Evolutionary conservation across 2,797 vertebrate species (phyloP), one percentile per base, ranked within the genome.

Genomic region (Siniperca scherzeri): DNA sequence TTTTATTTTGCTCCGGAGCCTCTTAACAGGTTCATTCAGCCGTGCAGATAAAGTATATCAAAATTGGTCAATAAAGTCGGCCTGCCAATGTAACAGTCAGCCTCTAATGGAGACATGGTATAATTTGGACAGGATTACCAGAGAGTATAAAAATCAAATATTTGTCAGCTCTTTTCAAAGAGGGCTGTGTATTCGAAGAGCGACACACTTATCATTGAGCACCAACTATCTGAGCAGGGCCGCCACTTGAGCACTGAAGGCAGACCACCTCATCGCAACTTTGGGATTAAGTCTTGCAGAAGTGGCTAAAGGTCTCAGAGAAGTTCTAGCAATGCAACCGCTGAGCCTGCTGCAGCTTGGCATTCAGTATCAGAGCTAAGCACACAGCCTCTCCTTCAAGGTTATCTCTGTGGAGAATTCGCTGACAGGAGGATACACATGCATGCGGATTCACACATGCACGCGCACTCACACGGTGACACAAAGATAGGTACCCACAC

Each of bases 401-500:
- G 93, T 94, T 92, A 95, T 95, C 93, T 90, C 91, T 90, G 86
- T 70, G 81, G 90, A 93, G 87, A 91, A 94, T 92, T 89, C 71
- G 91, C 91, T 94, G 93, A 93, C 93, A 86, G 87, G 88, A 82
- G 84, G 89, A 89, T 75, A 50, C 80, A 86, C 74, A 0, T 1
- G 59, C 83, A 81, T 81, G 14, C 33, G 3, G 78, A 40, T 42
- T 42, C 56, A 62, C 78, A 72, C 65, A 3, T 5, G 65, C 74
- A 66, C 77, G 1, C 19, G 64, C 77, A 30, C 46, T 61, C 77
- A 67, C 74, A 52, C 68, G 3, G 83, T 75, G 74, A 87, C 85
- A 90, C 81, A 71, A 68, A 84, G 83, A 75, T 72, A 65, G 82
- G 89, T 46, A 74, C 52, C 12, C 66, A 40, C 71, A 71, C 48